Conservation (phyloP, 2,797 vertebrate species). For the Danionella dracula region DNA sequence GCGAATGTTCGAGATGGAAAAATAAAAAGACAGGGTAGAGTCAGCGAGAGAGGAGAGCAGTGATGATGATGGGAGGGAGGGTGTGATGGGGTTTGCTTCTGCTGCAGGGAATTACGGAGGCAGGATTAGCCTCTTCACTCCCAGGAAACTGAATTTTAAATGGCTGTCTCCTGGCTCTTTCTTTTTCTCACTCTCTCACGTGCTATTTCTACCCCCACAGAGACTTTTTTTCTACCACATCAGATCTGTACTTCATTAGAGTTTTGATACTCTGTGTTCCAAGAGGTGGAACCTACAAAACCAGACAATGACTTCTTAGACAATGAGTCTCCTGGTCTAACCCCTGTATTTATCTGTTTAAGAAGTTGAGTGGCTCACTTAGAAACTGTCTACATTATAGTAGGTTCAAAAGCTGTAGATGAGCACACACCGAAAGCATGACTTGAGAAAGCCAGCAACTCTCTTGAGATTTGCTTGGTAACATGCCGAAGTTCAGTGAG, state of each 20-base stretch:
- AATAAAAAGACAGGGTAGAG: slow-evolving; percentile 76
- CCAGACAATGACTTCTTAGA: slow-evolving; percentile 7
- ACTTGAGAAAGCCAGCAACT: too few species aligned
- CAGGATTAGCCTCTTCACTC: slow-evolving; percentile 99
- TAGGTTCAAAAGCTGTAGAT: too few species aligned
- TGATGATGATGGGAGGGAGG: slow-evolving; percentile 40
- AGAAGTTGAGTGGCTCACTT: not conserved
- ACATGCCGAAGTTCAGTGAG: too few species aligned
- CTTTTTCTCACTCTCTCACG: slow-evolving; percentile 49
- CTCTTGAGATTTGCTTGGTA: too few species aligned
- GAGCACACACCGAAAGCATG: too few species aligned
- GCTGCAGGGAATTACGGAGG: slow-evolving; percentile 99
- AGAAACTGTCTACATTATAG: too few species aligned
- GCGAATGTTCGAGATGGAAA: slow-evolving; percentile 45
- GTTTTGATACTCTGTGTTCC: slow-evolving; percentile 21
- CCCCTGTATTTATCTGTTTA: slow-evolving; percentile 2
- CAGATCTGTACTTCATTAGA: slow-evolving; percentile 31
- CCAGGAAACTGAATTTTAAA: slow-evolving; percentile 99
- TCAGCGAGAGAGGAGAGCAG: slow-evolving; percentile 56
- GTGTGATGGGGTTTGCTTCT: slow-evolving; percentile 86
- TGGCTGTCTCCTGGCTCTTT: slow-evolving; percentile 76
- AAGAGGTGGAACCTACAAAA: slow-evolving; percentile 26
- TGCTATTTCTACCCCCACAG: slow-evolving; percentile 30
- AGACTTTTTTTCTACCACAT: slow-evolving; percentile 34
- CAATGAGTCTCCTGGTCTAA: not conserved